Percentiles rank a stretch among this genome's conserved stretches.
phyloP scores from a whole-genome alignment of 1,140 invertebrate genomes.

The Drosophila repletoides region DNA sequence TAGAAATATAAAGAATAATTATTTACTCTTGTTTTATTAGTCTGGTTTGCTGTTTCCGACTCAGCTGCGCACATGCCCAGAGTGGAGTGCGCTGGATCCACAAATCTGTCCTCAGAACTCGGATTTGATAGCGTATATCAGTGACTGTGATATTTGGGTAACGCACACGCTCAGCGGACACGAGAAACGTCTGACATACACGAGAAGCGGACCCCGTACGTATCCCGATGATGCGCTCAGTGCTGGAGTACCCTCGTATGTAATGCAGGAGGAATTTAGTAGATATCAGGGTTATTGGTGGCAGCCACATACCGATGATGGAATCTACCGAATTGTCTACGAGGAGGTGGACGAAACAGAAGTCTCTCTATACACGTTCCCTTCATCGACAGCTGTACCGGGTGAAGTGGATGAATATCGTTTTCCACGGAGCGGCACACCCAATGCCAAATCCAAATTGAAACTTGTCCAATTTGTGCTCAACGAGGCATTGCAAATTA shows the following conservation, averaged over 20 bases:
- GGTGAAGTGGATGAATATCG: slow-evolving; percentile 93
- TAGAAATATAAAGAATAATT: neutral
- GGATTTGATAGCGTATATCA: slow-evolving; percentile 94
- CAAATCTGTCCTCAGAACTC: slow-evolving; percentile 95
- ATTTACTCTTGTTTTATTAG: slow-evolving; percentile 70
- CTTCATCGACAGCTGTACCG: slow-evolving; percentile 88
- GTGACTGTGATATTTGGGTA: slow-evolving; percentile 95
- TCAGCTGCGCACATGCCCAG: slow-evolving; percentile 87
- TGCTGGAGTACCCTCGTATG: slow-evolving; percentile 97
- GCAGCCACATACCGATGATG: slow-evolving; percentile 91
- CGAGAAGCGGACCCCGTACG: slow-evolving; percentile 88
- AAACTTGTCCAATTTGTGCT: slow-evolving; percentile 94
- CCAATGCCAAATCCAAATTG: slow-evolving; percentile 94
- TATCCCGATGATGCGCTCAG: slow-evolving; percentile 92
- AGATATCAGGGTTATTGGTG: slow-evolving; percentile 99
- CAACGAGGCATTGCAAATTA: slow-evolving; percentile 86
- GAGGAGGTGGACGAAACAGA: slow-evolving; percentile 98
- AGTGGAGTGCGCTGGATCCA: slow-evolving; percentile 90
- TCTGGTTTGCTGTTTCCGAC: slow-evolving; percentile 87
- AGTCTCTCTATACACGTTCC: slow-evolving; percentile 95
- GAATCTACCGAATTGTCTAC: slow-evolving; percentile 94
- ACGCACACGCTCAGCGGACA: slow-evolving; percentile 89
- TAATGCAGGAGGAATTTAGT: slow-evolving; percentile 99
- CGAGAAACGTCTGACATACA: slow-evolving; percentile 90
- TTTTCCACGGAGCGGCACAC: slow-evolving; percentile 94